phyloP scores from a whole-genome alignment of 2,113 vertebrate species.

The Cyprinus carpio region DNA sequence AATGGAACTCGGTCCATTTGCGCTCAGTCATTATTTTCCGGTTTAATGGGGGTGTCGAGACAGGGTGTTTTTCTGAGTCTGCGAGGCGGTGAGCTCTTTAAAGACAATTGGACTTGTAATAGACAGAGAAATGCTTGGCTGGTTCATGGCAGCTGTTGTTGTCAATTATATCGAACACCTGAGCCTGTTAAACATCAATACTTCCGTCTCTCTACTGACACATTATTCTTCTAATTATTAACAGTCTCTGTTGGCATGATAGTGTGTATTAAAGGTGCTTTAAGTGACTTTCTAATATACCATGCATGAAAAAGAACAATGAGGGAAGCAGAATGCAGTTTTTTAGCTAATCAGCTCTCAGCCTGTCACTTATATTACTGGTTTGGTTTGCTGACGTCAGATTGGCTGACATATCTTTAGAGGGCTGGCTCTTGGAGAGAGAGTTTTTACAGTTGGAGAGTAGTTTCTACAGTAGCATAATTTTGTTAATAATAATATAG shows the following conservation, averaged over 20 bases:
- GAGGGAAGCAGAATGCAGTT: not conserved
- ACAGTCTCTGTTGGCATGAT: not conserved
- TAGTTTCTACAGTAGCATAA: not conserved
- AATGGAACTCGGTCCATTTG: slow-evolving; percentile 27
- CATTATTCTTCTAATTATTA: not conserved
- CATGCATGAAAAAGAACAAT: not conserved
- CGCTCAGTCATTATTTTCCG: slow-evolving; percentile 40
- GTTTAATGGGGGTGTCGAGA: slow-evolving; percentile 33
- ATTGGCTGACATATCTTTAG: not conserved
- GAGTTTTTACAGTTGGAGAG: not conserved
- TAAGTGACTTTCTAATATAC: not conserved
- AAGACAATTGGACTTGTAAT: slow-evolving; percentile 45
- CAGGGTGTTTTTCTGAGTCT: not conserved
- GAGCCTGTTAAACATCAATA: not conserved
- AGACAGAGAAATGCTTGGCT: slow-evolving; percentile 17
- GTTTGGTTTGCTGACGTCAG: not conserved
- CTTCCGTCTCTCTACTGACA: not conserved
- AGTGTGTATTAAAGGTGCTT: not conserved
- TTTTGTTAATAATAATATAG: not conserved
- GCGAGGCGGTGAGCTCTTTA: slow-evolving; percentile 3
- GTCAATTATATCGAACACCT: slow-evolving; percentile 32
- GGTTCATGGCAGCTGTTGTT: slow-evolving; percentile 8
- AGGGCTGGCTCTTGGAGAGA: not conserved
- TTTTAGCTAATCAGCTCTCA: not conserved
- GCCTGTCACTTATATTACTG: not conserved